These are phyloP conservation scores for Eutolmus rufibarbis DNA, from an alignment of 2,888 invertebrate species.

Conservation along the genomic window DNA sequence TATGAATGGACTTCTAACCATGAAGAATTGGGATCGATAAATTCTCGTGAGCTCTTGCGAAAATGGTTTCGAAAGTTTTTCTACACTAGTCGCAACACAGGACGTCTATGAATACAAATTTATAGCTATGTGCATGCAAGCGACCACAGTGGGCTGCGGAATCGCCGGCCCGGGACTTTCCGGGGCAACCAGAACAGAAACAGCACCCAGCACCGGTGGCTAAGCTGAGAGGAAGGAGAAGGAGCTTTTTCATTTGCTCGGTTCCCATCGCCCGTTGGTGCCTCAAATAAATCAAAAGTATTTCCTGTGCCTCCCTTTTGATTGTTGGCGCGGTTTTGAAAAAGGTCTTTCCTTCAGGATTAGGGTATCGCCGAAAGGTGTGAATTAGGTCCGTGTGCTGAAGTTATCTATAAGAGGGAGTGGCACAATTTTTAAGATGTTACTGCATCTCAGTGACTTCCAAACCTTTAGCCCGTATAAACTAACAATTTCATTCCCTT, in stretches of 20 bases:
- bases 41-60: conserved; percentile 54
- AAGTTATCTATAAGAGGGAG: not conserved
- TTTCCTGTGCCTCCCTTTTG: not conserved
- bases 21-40: conserved; percentile 61
- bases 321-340: not conserved
- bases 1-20: conserved; percentile 61
- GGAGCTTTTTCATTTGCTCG: not conserved
- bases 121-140: conserved; percentile 17
- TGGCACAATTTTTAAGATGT: not conserved
- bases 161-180: not conserved
- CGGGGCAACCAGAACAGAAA: not conserved
- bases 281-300: not conserved
- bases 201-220: not conserved
- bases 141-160: conserved; percentile 18
- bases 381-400: not conserved
- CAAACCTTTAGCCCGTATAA: too few species aligned
- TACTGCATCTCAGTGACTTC: not conserved
- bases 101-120: conserved; percentile 38
- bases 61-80: conserved; percentile 51
- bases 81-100: conserved; percentile 49
- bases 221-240: not conserved
- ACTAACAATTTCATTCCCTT: too few species aligned
- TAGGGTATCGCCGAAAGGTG: not conserved
- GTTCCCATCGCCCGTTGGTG: not conserved
- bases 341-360: not conserved